Evolutionary conservation across 2,797 vertebrate genomes (phyloP).

Genomic region (Anguilla anguilla): DNA sequence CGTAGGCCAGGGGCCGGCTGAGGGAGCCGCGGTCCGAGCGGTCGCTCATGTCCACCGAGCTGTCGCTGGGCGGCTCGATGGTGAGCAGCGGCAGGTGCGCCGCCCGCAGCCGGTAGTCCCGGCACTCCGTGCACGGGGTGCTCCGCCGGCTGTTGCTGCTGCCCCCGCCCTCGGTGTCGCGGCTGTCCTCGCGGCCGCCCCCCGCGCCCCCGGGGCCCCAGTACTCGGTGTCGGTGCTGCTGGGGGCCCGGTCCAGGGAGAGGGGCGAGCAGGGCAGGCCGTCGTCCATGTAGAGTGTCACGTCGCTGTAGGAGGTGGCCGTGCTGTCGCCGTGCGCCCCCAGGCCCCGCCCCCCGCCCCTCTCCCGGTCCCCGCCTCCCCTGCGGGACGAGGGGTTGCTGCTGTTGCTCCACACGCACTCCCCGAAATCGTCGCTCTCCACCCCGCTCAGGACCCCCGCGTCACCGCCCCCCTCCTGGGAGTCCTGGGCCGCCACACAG

Average conservation of each 20-base stretch:
- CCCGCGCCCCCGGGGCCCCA: conserved; percentile 79
- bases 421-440: conserved; percentile 72
- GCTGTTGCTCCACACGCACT: conserved; percentile 77
- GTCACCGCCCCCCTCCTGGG: conserved; percentile 78
- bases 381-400: conserved; percentile 70
- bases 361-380: conserved; percentile 57
- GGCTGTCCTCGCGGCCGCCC: conserved; percentile 78
- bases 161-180: conserved; percentile 78
- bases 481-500: conserved; percentile 79
- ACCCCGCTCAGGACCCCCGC: conserved; percentile 57
- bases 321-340: conserved; percentile 92
- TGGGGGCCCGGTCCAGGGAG: conserved; percentile 85
- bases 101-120: conserved; percentile 83
- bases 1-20: conserved; percentile 84
- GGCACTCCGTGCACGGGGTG: conserved; percentile 88
- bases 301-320: conserved; percentile 90
- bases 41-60: conserved; percentile 93
- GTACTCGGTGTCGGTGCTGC: conserved; percentile 83
- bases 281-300: conserved; percentile 93
- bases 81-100: conserved; percentile 90
- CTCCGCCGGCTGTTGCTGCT: conserved; percentile 82
- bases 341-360: conserved; percentile 74
- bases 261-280: conserved; percentile 83
- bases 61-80: conserved; percentile 93
- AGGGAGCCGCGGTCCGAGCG: conserved; percentile 89